phyloP scores from a whole-genome alignment of 2,113 vertebrate genomes.

The Mohoua ochrocephala region DNA sequence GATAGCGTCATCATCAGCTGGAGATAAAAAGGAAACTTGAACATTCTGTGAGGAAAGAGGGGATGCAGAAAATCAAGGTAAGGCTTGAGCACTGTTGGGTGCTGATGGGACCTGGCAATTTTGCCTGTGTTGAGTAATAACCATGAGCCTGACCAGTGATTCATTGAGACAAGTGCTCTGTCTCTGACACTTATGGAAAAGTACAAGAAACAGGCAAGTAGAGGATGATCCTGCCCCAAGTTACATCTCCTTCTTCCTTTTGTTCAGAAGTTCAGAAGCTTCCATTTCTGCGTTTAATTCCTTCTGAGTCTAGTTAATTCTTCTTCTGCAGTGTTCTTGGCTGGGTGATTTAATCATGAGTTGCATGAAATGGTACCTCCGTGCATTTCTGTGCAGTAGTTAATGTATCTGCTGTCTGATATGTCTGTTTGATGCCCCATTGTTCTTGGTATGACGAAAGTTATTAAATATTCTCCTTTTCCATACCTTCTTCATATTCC shows the following conservation, averaged over 20 bases:
- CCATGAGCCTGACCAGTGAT: neutral
- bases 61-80: conserved; percentile 81
- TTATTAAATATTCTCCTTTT: neutral
- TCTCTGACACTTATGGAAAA: neutral
- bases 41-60: conserved; percentile 71
- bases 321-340: neutral
- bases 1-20: conserved; percentile 78
- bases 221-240: neutral
- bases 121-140: neutral
- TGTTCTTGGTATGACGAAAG: neutral
- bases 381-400: neutral
- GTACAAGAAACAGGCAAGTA: neutral
- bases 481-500: neutral
- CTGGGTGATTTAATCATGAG: neutral
- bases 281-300: neutral
- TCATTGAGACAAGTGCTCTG: neutral
- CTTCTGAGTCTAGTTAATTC: neutral
- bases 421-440: neutral
- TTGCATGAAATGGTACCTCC: neutral
- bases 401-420: neutral
- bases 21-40: conserved; percentile 81
- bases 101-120: neutral
- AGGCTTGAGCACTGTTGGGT: neutral
- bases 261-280: neutral
- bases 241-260: neutral